phyloP scores from a whole-genome alignment of 2,797 vertebrate species.

The Pelodytes ibericus region DNA sequence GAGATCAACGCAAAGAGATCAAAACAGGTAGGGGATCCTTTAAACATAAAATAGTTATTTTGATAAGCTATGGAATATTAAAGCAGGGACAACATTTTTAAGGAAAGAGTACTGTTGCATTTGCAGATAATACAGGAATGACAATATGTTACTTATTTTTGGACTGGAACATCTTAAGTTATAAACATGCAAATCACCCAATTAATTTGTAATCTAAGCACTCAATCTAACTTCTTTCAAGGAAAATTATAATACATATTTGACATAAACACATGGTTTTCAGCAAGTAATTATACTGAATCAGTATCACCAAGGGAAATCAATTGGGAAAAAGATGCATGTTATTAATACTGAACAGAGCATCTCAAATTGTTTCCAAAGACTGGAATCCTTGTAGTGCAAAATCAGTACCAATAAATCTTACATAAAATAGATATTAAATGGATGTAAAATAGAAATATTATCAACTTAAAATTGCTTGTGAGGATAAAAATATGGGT shows the following conservation, averaged over 20 bases:
- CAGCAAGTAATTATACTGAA: slow-evolving; percentile 54
- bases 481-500: background rate
- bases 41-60: no score
- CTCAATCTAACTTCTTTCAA: slow-evolving; percentile 52
- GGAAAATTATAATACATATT: slow-evolving; percentile 56
- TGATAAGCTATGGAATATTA: no score
- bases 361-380: slow-evolving; percentile 48
- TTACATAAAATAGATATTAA: slow-evolving; percentile 26
- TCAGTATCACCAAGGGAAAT: slow-evolving; percentile 54
- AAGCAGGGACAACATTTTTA: no score
- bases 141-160: slow-evolving; percentile 37
- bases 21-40: no score
- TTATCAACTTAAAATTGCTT: background rate
- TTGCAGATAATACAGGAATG: slow-evolving; percentile 41
- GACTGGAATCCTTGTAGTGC: slow-evolving; percentile 33
- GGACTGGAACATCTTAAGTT: slow-evolving; percentile 40
- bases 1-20: no score
- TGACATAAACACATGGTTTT: slow-evolving; percentile 56
- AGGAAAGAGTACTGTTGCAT: slow-evolving; percentile 31
- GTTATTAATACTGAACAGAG: slow-evolving; percentile 54
- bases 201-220: slow-evolving; percentile 56
- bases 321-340: slow-evolving; percentile 47
- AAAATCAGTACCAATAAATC: slow-evolving; percentile 37
- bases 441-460: background rate
- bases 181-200: slow-evolving; percentile 54